Conservation (phyloP, 2,888 invertebrate species). For the Tenthredo livida region DNA sequence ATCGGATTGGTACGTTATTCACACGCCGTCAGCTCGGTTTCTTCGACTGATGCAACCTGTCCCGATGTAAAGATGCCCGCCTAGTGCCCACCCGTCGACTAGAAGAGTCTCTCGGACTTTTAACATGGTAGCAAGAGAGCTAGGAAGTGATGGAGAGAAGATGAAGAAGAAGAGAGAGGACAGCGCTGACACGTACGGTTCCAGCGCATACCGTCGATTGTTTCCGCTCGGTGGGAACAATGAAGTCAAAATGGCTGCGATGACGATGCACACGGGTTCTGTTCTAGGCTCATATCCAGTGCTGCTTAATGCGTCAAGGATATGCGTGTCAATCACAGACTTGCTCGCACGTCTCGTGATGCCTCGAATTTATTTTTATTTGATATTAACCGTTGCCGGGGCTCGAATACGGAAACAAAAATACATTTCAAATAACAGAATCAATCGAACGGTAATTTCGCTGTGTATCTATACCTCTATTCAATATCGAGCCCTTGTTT, state of each 20-base stretch:
- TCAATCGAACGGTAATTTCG: slow-evolving; percentile 39
- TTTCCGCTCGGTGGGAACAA: slow-evolving; percentile 62
- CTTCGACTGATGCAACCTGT: slow-evolving; percentile 12
- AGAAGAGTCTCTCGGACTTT: slow-evolving; percentile 28
- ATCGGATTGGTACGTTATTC: slow-evolving; percentile 51
- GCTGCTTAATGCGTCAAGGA: slow-evolving; percentile 57
- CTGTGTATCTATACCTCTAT: slow-evolving; percentile 1
- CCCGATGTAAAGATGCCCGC: neutral
- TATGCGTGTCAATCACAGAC: slow-evolving; percentile 58
- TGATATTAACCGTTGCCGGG: neutral
- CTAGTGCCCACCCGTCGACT: slow-evolving; percentile 26
- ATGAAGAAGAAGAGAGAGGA: slow-evolving; percentile 53
- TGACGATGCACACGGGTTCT: slow-evolving; percentile 45
- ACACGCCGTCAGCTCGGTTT: slow-evolving; percentile 30
- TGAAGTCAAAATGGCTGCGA: slow-evolving; percentile 55
- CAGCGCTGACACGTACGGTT: slow-evolving; percentile 62
- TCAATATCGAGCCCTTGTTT: slow-evolving; percentile 1
- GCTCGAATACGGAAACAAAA: neutral
- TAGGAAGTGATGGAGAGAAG: slow-evolving; percentile 30
- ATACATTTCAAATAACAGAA: neutral
- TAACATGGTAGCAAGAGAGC: slow-evolving; percentile 33
- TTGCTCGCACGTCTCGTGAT: slow-evolving; percentile 53
- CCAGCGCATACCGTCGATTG: slow-evolving; percentile 62
- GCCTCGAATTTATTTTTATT: neutral
- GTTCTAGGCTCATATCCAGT: neutral